These are phyloP conservation scores for Watsonalla cultraria DNA, from an alignment of 2,888 invertebrate species.

Conservation along the genomic window DNA sequence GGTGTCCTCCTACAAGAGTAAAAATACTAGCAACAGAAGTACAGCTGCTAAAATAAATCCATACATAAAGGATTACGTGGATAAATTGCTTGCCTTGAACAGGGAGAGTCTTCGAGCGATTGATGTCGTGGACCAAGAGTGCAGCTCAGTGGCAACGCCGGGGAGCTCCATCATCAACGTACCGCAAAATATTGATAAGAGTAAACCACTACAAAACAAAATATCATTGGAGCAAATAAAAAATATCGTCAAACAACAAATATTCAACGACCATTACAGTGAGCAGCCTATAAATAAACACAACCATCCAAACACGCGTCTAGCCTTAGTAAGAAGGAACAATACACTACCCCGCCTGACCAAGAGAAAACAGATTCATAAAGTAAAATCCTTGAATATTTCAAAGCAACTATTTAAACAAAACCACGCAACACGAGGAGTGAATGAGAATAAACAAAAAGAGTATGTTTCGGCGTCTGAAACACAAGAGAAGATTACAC, in stretches of 20 bases:
- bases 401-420: slow-evolving; percentile 30
- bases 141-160: slow-evolving; percentile 68
- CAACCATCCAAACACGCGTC: background rate
- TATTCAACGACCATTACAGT: slow-evolving; percentile 31
- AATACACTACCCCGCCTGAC: slow-evolving; percentile 16
- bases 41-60: slow-evolving; percentile 40
- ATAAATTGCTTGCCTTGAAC: slow-evolving; percentile 57
- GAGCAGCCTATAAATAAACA: slow-evolving; percentile 7
- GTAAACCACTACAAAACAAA: slow-evolving; percentile 35
- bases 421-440: background rate
- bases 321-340: slow-evolving; percentile 7
- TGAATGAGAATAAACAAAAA: slow-evolving; percentile 5
- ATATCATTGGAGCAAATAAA: slow-evolving; percentile 63
- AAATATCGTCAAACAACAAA: slow-evolving; percentile 43
- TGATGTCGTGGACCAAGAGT: slow-evolving; percentile 63
- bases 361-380: slow-evolving; percentile 49
- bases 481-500: slow-evolving; percentile 21
- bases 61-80: slow-evolving; percentile 58
- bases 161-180: slow-evolving; percentile 66
- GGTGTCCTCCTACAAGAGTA: slow-evolving; percentile 18
- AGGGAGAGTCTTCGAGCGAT: slow-evolving; percentile 59
- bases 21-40: slow-evolving; percentile 7
- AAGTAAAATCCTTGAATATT: slow-evolving; percentile 67
- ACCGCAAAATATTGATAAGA: slow-evolving; percentile 41
- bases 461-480: slow-evolving; percentile 26